Evolutionary conservation across 2,797 vertebrate species (phyloP), one percentile per base, ranked within the genome.

Genomic region (Tenualosa thibaudeaui): DNA sequence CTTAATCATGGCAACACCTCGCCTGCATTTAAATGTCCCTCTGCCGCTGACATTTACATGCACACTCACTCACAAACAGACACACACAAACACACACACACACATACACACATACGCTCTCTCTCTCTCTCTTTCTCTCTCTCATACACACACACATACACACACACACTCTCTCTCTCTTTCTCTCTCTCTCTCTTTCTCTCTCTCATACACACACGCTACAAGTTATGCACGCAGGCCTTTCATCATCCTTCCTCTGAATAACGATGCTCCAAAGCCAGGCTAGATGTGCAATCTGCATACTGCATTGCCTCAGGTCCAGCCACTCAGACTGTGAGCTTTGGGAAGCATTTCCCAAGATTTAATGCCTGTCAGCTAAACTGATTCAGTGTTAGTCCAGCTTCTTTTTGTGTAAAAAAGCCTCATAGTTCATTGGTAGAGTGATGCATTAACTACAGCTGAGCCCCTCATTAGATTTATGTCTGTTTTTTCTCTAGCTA

Each of bases 1-100:
- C 71, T 40, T 43, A 78, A 78, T 78, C 71, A 78, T 78, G 71
- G 40, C 71, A 78, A 78, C 71, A 78, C 40, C 71, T 78, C 40
- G 2, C 4, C 71, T 78, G 71, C 71, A 78, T 78, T 78, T 78
- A 78, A 78, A 78, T 46, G 37, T 15, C 71, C 71, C 37, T 78
- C 71, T 43, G 71, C 15, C 17, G 37, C 71, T 78, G 71, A 78
- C 71, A 78, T 78, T 78, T 78, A 46, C 15, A 78, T 40, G 46
- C 71, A 46, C 68, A 19, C 68, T 1, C 31, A 22, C 68, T 22
- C 68, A 22, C 37, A 19, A 15, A 43, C 68, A 43, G 37, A 43
- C 68, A 43, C 68, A 43, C 37, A 75, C 71, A 78, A 31, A 75
- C 68, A 75, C 68, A 40, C 68, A 75, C 68, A 71, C 65, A 71